Conservation (phyloP, 2,888 invertebrate species). For the Mantis religiosa region DNA sequence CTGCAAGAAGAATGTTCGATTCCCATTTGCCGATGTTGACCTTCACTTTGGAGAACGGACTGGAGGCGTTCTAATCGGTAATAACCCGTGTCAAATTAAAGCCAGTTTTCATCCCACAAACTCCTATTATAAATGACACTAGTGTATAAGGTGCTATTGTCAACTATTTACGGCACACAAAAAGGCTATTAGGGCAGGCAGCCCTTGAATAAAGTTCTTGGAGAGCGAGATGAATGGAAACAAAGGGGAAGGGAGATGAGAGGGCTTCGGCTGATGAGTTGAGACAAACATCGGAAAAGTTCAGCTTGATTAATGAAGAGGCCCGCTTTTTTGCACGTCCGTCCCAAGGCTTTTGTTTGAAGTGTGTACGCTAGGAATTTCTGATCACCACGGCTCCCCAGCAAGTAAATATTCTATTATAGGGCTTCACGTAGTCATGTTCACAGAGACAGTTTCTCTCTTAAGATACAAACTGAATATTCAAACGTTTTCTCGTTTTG, state of each 20-base stretch:
- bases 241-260: neutral
- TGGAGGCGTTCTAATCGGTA: slow-evolving; percentile 29
- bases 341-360: neutral
- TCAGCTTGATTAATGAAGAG: neutral
- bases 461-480: too few relatives aligned
- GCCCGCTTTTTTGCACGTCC: neutral
- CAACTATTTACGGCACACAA: slow-evolving; percentile 29
- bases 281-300: neutral
- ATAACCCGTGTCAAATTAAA: slow-evolving; percentile 30
- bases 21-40: slow-evolving; percentile 6
- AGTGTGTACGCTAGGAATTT: neutral
- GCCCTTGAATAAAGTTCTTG: neutral
- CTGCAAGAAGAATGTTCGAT: slow-evolving; percentile 23
- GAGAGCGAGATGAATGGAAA: neutral
- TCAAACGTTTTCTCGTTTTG: too few relatives aligned
- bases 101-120: slow-evolving; percentile 17
- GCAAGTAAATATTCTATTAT: neutral
- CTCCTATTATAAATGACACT: slow-evolving; percentile 22
- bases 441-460: neutral
- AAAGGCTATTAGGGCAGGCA: slow-evolving; percentile 24
- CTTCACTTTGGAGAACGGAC: slow-evolving; percentile 14
- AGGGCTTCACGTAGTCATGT: neutral
- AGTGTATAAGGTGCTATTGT: slow-evolving; percentile 21
- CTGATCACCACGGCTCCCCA: neutral
- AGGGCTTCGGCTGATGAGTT: neutral